Percentiles rank a stretch among this genome's conserved stretches.
Evolutionary conservation across 1,140 invertebrate genomes (phyloP).

Genomic region (Zaprionus tsacasi): DNA sequence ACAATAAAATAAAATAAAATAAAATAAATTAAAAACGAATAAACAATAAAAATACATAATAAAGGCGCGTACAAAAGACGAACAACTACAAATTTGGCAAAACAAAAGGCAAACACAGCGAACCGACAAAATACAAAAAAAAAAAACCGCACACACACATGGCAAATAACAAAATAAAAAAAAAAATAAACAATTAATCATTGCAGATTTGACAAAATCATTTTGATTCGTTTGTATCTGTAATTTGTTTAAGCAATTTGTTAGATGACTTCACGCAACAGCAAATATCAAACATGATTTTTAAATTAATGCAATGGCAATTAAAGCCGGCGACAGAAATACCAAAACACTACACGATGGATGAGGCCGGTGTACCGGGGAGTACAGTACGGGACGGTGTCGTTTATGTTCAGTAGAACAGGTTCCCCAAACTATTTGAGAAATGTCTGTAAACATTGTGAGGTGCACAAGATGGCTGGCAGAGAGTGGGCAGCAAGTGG

Average conservation of each 20-base stretch:
- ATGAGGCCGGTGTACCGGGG: background rate
- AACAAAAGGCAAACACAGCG: constrained; percentile 8
- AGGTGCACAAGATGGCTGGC: background rate
- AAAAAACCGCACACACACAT: constrained; percentile 17
- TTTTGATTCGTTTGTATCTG: constrained; percentile 51
- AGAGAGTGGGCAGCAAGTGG: background rate
- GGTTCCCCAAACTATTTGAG: constrained; percentile 26
- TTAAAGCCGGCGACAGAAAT: constrained; percentile 54
- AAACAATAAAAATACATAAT: constrained; percentile 66
- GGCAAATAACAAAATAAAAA: constrained; percentile 26
- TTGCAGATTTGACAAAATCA: constrained; percentile 45
- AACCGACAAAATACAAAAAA: constrained; percentile 23
- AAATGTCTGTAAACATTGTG: constrained; percentile 9
- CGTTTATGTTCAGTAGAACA: constrained; percentile 10
- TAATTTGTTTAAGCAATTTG: constrained; percentile 74
- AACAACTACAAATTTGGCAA: constrained; percentile 45
- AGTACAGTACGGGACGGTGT: background rate
- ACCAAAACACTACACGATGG: constrained; percentile 15
- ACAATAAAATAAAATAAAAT: no score
- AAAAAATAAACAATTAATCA: constrained; percentile 65
- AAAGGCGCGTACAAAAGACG: constrained; percentile 23
- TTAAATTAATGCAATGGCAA: constrained; percentile 54
- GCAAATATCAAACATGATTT: constrained; percentile 58
- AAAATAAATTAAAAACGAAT: constrained; percentile 81
- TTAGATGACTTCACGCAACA: constrained; percentile 73